phyloP scores from a whole-genome alignment of 2,888 invertebrate species.

The Bembecia ichneumoniformis region DNA sequence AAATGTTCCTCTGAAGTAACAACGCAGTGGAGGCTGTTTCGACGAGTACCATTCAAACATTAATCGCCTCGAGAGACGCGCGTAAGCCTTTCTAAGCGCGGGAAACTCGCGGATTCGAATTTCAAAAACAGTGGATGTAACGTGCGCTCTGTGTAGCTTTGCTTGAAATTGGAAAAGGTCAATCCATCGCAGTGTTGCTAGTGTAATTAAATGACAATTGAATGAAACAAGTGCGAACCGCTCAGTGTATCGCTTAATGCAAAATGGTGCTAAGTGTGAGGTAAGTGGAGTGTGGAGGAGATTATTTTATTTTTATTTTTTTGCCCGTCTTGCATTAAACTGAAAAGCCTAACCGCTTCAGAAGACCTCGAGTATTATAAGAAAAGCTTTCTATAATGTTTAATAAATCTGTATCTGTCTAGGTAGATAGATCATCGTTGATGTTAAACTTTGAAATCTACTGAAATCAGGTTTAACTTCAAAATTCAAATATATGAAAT shows the following conservation, averaged over 20 bases:
- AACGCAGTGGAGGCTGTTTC: slow-evolving; percentile 40
- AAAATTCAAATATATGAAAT: no score
- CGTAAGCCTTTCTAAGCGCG: slow-evolving; percentile 18
- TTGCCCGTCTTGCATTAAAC: neutral
- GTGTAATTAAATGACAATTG: slow-evolving; percentile 25
- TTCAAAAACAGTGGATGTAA: neutral
- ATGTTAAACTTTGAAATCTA: no score
- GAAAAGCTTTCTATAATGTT: no score
- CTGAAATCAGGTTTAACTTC: no score
- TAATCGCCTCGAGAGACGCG: slow-evolving; percentile 35
- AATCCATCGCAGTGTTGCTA: slow-evolving; percentile 11
- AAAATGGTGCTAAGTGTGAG: slow-evolving; percentile 59
- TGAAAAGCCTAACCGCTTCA: no score
- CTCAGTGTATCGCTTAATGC: slow-evolving; percentile 25
- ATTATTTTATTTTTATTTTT: slow-evolving; percentile 6
- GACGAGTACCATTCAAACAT: slow-evolving; percentile 33
- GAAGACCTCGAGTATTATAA: no score
- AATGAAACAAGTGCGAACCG: slow-evolving; percentile 18
- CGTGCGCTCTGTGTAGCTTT: neutral
- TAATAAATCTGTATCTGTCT: no score
- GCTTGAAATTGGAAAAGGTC: neutral
- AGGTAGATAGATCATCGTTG: no score
- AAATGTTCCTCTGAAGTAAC: slow-evolving; percentile 46
- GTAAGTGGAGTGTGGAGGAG: slow-evolving; percentile 43
- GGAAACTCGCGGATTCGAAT: slow-evolving; percentile 6